These are phyloP conservation scores for Caligus rogercresseyi DNA, from an alignment of 1,140 invertebrate genomes.

Conservation along the genomic window DNA sequence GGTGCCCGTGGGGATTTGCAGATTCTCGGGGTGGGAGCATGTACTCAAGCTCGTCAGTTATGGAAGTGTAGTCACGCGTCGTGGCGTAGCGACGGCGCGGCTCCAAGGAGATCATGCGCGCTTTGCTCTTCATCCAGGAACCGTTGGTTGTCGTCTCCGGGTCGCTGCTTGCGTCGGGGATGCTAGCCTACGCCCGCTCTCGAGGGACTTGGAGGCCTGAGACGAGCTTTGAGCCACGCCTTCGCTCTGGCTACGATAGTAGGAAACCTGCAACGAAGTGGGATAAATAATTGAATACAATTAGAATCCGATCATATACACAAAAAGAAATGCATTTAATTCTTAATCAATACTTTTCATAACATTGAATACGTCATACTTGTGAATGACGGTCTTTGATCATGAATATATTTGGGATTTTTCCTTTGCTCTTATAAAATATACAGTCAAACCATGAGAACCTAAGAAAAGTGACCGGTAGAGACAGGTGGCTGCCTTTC, in stretches of 20 bases:
- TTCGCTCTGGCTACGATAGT: neutral
- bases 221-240: neutral
- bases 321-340: too few relatives aligned
- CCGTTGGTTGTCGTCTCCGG: neutral
- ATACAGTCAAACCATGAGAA: too few relatives aligned
- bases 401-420: too few relatives aligned
- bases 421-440: too few relatives aligned
- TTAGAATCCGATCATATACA: too few relatives aligned
- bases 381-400: too few relatives aligned
- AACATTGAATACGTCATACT: too few relatives aligned
- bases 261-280: neutral
- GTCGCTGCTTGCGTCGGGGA: neutral
- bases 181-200: neutral
- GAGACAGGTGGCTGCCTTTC: too few relatives aligned
- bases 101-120: neutral
- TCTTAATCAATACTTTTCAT: too few relatives aligned
- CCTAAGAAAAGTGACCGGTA: too few relatives aligned
- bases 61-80: slow-evolving; percentile 63
- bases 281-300: too few relatives aligned
- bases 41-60: slow-evolving; percentile 77
- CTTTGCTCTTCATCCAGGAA: neutral
- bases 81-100: slow-evolving; percentile 37
- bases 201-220: neutral
- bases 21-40: slow-evolving; percentile 1
- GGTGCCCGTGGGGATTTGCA: slow-evolving; percentile 18